Conservation (phyloP, 2,797 vertebrate genomes). For the Rhabdophis nuchalis region DNA sequence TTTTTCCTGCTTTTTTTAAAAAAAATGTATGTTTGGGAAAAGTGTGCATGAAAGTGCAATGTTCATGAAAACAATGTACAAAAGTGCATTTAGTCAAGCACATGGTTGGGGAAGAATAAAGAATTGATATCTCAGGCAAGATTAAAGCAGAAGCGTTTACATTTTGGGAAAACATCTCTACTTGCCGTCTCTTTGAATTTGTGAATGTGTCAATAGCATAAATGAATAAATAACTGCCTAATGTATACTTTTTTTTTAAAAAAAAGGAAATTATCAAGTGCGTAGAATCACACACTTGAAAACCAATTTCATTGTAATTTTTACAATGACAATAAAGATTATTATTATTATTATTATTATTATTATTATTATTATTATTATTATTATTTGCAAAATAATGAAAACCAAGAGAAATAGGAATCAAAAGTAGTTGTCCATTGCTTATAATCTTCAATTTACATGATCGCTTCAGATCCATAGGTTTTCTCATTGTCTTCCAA, state of each 20-base stretch:
- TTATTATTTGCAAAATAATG: background rate
- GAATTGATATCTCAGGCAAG: background rate
- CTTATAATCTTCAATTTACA: background rate
- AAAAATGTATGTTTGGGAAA: background rate
- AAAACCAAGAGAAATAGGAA: background rate
- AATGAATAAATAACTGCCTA: background rate
- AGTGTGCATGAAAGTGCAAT: background rate
- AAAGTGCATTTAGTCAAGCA: background rate
- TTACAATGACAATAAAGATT: too few species aligned
- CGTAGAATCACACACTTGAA: background rate
- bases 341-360: too few species aligned
- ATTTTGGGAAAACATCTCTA: background rate
- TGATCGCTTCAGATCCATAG: background rate
- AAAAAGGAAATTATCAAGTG: background rate
- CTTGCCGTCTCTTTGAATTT: background rate
- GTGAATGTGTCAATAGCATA: background rate
- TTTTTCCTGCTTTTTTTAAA: background rate
- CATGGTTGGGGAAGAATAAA: background rate
- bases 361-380: too few species aligned
- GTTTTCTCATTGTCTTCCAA: background rate
- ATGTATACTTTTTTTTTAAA: background rate
- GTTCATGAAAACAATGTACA: background rate
- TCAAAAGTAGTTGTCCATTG: background rate
- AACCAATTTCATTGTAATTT: too few species aligned
- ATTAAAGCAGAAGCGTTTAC: background rate